phyloP scores from a whole-genome alignment of 2,888 invertebrate species.

The Sicus ferrugineus region DNA sequence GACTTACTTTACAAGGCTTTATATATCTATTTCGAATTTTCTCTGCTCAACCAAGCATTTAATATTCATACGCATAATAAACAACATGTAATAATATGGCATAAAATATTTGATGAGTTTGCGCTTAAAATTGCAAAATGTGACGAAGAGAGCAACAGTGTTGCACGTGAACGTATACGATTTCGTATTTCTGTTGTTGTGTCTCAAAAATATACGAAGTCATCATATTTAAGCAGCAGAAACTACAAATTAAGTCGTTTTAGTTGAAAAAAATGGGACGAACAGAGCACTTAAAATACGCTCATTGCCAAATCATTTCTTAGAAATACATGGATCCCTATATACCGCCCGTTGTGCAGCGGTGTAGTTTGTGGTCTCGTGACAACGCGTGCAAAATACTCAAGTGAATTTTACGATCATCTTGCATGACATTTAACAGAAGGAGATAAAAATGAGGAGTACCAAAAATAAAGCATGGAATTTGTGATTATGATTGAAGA shows the following conservation, averaged over 20 bases:
- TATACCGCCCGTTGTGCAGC: background rate
- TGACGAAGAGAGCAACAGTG: slow-evolving; percentile 4
- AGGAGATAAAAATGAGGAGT: background rate
- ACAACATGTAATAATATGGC: background rate
- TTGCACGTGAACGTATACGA: background rate
- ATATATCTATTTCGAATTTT: background rate
- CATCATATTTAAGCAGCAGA: slow-evolving; percentile 5
- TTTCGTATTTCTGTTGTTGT: background rate
- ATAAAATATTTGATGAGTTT: slow-evolving; percentile 20
- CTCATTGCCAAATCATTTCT: background rate
- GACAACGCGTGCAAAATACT: background rate
- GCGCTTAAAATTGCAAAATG: background rate
- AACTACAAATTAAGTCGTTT: slow-evolving; percentile 16
- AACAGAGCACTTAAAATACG: slow-evolving; percentile 8
- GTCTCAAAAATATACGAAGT: background rate
- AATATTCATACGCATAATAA: slow-evolving; percentile 13
- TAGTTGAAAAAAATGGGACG: background rate
- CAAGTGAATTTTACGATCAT: background rate
- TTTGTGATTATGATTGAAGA: background rate
- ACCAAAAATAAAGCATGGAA: background rate
- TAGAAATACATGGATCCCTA: background rate
- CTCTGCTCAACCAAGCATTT: slow-evolving; percentile 7
- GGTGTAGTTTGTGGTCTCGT: background rate
- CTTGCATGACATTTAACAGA: background rate
- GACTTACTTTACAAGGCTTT: background rate